Conservation (phyloP, 2,888 invertebrate species). For the Dasysyrphus albostriatus region DNA sequence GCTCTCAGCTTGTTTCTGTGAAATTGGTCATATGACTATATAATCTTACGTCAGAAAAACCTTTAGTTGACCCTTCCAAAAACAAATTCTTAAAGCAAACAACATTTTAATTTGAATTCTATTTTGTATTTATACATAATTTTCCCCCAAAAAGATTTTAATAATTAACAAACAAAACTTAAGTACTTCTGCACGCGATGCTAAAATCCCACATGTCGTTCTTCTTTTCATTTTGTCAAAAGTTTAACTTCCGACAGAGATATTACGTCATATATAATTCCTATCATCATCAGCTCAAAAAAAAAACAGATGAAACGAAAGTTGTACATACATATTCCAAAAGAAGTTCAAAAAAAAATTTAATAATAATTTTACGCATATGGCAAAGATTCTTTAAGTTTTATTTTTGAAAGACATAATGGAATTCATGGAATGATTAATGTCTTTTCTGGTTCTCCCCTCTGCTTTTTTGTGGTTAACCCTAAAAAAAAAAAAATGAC, state of each 20-base stretch:
- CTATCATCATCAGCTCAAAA: not conserved
- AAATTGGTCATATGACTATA: too few species aligned
- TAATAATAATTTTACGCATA: not conserved
- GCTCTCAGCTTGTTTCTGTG: too few species aligned
- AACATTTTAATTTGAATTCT: too few species aligned
- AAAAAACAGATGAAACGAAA: slow-evolving; percentile 29
- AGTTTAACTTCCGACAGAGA: slow-evolving; percentile 5
- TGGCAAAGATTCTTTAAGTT: not conserved
- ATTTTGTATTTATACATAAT: too few species aligned
- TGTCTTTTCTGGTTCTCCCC: not conserved
- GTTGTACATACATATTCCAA: not conserved
- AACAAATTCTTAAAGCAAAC: not conserved
- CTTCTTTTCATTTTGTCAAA: not conserved
- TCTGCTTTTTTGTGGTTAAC: not conserved
- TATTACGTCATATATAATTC: slow-evolving; percentile 7
- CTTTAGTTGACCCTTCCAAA: not conserved
- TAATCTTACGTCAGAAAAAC: too few species aligned
- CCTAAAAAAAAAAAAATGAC: not conserved
- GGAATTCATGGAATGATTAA: slow-evolving; percentile 17
- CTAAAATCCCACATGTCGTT: not conserved
- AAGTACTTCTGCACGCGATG: not conserved
- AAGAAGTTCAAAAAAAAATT: not conserved
- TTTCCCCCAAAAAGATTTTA: not conserved
- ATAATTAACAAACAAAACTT: not conserved
- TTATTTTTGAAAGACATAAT: not conserved